These are phyloP conservation scores for Ictidomys tridecemlineatus DNA, from an alignment of 2,113 vertebrate genomes.

Conservation along the genomic window DNA sequence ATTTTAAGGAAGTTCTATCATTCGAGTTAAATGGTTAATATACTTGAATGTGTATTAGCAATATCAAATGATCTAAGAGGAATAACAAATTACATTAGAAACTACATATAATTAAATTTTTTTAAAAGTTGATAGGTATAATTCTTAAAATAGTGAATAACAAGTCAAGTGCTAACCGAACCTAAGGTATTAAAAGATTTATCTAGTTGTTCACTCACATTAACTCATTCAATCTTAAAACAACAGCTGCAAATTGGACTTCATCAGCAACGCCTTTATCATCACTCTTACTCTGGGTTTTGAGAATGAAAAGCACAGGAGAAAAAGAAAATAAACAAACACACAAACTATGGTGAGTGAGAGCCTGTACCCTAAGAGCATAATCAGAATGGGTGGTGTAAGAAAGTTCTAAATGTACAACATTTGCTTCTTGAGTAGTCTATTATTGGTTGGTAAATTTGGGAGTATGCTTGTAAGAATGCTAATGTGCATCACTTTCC, in stretches of 20 bases:
- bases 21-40: not conserved
- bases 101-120: constrained; percentile 24
- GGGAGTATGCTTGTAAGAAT: not conserved
- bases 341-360: not conserved
- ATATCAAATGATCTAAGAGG: not conserved
- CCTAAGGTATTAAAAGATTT: not conserved
- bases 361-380: not conserved
- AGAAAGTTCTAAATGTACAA: not conserved
- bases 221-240: not conserved
- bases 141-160: constrained; percentile 15
- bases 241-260: not conserved
- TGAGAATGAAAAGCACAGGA: not conserved
- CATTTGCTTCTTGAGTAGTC: not conserved
- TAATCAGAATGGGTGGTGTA: not conserved
- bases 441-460: not conserved
- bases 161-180: not conserved
- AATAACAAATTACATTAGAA: constrained; percentile 7
- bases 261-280: not conserved
- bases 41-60: not conserved
- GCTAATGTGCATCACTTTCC: not conserved
- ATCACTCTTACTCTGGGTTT: not conserved
- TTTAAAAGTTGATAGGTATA: not conserved
- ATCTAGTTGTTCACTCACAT: not conserved
- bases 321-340: not conserved
- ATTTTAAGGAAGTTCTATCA: not conserved